Percentiles rank a stretch among this genome's conserved stretches.
phyloP scores from a whole-genome alignment of 2,888 invertebrate species.

The Zhuqinia jingwanae region DNA sequence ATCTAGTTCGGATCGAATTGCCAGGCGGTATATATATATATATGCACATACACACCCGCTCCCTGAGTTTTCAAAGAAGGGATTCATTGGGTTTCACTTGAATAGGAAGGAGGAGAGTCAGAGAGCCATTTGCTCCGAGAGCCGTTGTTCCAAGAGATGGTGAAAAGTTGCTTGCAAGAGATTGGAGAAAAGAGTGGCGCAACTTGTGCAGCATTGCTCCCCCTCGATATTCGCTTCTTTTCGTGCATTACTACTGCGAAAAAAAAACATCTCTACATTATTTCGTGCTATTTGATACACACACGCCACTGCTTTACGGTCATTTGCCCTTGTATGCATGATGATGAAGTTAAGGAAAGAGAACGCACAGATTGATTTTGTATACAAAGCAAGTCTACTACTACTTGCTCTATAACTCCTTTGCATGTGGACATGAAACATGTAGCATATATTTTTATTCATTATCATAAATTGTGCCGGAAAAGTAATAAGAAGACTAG shows the following conservation, averaged over 20 bases:
- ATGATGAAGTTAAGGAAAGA: too few species aligned
- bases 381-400: not conserved
- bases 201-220: constrained; percentile 24
- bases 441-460: too few species aligned
- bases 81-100: constrained; percentile 64
- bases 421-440: constrained; percentile 5
- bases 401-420: not conserved
- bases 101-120: constrained; percentile 68
- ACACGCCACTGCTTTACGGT: not conserved
- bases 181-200: constrained; percentile 57
- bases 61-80: constrained; percentile 19
- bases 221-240: not conserved
- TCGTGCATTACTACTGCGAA: not conserved
- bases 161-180: constrained; percentile 54
- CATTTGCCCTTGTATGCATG: too few species aligned
- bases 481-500: not conserved
- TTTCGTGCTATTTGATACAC: not conserved
- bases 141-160: constrained; percentile 45
- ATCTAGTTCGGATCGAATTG: constrained; percentile 32
- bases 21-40: not conserved
- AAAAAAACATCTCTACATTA: constrained; percentile 43
- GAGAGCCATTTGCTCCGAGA: constrained; percentile 51
- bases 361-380: not conserved
- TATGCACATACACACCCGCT: too few species aligned
- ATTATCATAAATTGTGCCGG: constrained; percentile 1